Percentiles rank a stretch among this genome's conserved stretches.
Evolutionary conservation across 2,888 invertebrate species (phyloP).

Genomic region (Alloplasta piceator): DNA sequence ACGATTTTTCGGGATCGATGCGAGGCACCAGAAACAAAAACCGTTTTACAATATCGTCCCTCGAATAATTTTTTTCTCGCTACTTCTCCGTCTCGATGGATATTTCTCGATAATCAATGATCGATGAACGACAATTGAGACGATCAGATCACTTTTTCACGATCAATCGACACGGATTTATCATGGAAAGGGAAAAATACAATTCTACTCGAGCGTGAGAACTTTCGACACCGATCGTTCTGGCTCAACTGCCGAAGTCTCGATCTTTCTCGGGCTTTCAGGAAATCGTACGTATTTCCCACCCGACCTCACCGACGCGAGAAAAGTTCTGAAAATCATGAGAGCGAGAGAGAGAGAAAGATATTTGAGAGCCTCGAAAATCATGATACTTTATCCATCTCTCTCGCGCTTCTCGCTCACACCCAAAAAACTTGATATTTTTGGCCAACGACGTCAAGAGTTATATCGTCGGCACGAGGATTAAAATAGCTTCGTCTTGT

Average conservation of each 20-base stretch:
- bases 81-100: no score
- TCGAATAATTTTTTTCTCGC: no score
- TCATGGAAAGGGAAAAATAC: no score
- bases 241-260: constrained; percentile 34
- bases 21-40: no score
- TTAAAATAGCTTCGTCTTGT: constrained; percentile 80
- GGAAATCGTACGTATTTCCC: constrained; percentile 64
- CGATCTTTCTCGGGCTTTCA: constrained; percentile 53
- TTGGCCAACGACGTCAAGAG: constrained; percentile 81
- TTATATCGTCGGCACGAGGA: constrained; percentile 68
- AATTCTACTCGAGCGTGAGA: no score
- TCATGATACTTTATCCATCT: constrained; percentile 26
- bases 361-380: no score
- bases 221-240: constrained; percentile 21
- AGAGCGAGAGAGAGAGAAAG: no score
- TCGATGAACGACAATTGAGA: no score
- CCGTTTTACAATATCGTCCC: no score
- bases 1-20: background rate
- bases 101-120: no score
- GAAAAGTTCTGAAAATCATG: constrained; percentile 6
- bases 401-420: constrained; percentile 48
- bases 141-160: no score
- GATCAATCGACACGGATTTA: no score
- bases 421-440: constrained; percentile 79
- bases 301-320: constrained; percentile 38